Percentiles rank a stretch among this genome's conserved stretches.
phyloP scores from a whole-genome alignment of 2,797 vertebrate genomes.

The Lepus oiostolus region DNA sequence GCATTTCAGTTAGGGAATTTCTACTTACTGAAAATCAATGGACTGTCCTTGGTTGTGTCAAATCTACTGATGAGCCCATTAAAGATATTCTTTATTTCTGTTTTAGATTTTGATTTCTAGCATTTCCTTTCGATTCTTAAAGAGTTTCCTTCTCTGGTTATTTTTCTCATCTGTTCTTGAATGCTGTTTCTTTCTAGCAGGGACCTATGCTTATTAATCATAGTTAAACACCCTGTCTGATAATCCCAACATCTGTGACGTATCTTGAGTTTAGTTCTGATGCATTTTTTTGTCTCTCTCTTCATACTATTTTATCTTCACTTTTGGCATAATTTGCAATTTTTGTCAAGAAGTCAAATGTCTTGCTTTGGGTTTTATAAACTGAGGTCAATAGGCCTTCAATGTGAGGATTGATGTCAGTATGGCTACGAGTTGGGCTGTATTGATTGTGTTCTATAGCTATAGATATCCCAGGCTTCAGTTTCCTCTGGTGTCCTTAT shows the following conservation, averaged over 20 bases:
- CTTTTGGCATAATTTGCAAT: neutral
- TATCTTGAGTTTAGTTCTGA: conserved; percentile 32
- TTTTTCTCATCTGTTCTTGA: neutral
- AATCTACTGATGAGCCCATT: neutral
- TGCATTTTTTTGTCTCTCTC: neutral
- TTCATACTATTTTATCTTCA: neutral
- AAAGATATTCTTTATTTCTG: neutral
- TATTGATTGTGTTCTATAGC: neutral
- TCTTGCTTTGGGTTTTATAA: neutral
- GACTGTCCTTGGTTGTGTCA: neutral
- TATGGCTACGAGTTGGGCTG: neutral
- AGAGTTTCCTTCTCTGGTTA: neutral
- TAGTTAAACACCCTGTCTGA: neutral
- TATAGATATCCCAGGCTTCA: neutral
- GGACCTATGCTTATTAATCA: neutral
- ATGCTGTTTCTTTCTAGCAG: conserved; percentile 18
- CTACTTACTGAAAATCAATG: neutral
- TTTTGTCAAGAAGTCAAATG: neutral
- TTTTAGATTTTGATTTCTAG: neutral
- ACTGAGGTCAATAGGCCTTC: neutral
- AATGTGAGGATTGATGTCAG: neutral
- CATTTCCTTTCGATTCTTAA: neutral
- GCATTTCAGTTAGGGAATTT: conserved; percentile 15
- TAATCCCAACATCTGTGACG: neutral
- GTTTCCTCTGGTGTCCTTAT: neutral